Evolutionary conservation across 2,888 invertebrate species (phyloP).

Genomic region (Steinernema hermaphroditum): DNA sequence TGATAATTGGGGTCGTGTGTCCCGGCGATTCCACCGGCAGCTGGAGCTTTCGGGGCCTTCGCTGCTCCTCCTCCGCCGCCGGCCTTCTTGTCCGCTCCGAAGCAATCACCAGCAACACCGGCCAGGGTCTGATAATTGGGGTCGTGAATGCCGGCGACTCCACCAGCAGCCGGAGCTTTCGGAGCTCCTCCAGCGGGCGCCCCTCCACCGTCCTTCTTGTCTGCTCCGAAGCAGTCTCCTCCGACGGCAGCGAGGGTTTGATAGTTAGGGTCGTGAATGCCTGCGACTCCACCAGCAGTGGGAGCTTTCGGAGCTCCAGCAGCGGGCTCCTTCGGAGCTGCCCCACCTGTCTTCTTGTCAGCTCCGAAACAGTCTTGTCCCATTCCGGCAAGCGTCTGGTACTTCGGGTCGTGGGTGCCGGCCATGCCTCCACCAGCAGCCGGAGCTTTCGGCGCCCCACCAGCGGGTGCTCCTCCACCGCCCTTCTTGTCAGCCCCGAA

Average conservation of each 20-base stretch:
- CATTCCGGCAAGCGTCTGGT: too few species aligned
- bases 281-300: background rate
- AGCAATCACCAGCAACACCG: conserved; percentile 22
- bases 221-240: conserved; percentile 24
- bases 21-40: conserved; percentile 7
- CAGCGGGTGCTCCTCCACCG: background rate
- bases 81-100: conserved; percentile 71
- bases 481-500: too few species aligned
- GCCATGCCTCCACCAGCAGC: background rate
- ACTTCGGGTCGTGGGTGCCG: background rate
- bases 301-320: background rate
- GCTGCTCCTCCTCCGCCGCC: conserved; percentile 60
- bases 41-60: background rate
- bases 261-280: conserved; percentile 23
- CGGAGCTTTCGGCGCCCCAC: background rate
- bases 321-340: conserved; percentile 66
- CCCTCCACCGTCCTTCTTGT: conserved; percentile 7
- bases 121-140: conserved; percentile 29
- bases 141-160: background rate
- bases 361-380: too few species aligned
- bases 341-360: too few species aligned
- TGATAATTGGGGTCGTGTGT: conserved; percentile 24
- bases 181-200: conserved; percentile 5
- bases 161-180: background rate
- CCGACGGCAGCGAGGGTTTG: conserved; percentile 27